Evolutionary conservation across 1,140 invertebrate genomes (phyloP).

Genomic region (Meloidogyne hapla): DNA sequence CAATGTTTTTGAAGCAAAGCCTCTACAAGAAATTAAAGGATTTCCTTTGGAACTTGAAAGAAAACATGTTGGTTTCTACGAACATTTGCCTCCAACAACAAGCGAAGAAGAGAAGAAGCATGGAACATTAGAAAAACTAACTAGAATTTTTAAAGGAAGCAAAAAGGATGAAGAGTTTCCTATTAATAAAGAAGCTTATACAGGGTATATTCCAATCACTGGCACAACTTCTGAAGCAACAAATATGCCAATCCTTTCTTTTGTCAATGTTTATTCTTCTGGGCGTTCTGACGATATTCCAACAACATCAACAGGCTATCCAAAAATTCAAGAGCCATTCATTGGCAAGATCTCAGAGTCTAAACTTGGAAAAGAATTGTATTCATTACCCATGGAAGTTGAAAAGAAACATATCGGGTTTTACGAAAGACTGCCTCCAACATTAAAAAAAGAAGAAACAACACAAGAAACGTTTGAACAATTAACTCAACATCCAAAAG

Average conservation of each 20-base stretch:
- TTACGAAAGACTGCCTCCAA: not conserved
- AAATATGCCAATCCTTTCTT: not conserved
- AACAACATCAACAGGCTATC: not conserved
- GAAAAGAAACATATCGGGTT: not conserved
- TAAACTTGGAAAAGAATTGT: not conserved
- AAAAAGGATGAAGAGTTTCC: slow-evolving; percentile 9
- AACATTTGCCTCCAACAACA: no score
- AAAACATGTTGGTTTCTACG: no score
- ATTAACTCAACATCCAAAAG: not conserved
- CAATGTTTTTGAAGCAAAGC: not conserved
- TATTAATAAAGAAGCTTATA: not conserved
- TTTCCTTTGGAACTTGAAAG: slow-evolving; percentile 1
- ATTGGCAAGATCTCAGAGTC: not conserved
- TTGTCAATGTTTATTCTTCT: slow-evolving; percentile 31
- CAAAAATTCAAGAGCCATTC: not conserved
- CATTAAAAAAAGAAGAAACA: not conserved
- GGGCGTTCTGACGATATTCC: slow-evolving; percentile 20
- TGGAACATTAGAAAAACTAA: not conserved
- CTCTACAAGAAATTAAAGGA: slow-evolving; percentile 9
- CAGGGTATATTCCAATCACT: slow-evolving; percentile 26
- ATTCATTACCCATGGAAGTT: not conserved
- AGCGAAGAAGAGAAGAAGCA: not conserved
- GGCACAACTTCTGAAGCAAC: not conserved
- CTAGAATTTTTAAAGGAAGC: slow-evolving; percentile 18
- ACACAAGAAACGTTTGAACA: not conserved